Percentiles rank a stretch among this genome's conserved stretches.
phyloP scores from a whole-genome alignment of 1,140 invertebrate species.

The Pissodes strobi region DNA sequence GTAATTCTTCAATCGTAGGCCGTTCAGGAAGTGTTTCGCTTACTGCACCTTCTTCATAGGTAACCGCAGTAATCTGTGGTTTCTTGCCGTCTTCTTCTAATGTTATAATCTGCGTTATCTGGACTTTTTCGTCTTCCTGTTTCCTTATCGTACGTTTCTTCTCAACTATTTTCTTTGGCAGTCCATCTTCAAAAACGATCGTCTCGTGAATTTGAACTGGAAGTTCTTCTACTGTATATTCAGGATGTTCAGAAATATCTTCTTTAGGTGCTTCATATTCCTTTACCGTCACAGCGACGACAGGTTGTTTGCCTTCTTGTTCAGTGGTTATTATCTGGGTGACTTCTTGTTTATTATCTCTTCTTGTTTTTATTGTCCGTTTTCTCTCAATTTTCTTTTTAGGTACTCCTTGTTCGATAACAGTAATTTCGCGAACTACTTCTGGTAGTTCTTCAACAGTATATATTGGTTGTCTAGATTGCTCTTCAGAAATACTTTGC shows the following conservation, averaged over 20 bases:
- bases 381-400: constrained; percentile 55
- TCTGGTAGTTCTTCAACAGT: constrained; percentile 50
- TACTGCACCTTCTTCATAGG: constrained; percentile 3
- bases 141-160: constrained; percentile 51
- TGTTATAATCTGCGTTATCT: constrained; percentile 49
- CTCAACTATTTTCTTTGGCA: constrained; percentile 45
- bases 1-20: constrained; percentile 22
- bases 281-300: constrained; percentile 51
- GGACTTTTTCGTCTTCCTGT: constrained; percentile 48
- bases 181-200: constrained; percentile 42
- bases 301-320: constrained; percentile 54
- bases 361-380: constrained; percentile 45
- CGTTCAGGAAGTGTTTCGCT: constrained; percentile 22
- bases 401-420: constrained; percentile 54
- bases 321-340: constrained; percentile 53
- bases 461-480: constrained; percentile 34
- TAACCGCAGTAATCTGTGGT: no score
- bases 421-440: constrained; percentile 36
- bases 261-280: constrained; percentile 42
- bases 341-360: constrained; percentile 41
- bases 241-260: constrained; percentile 40
- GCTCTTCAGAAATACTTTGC: constrained; percentile 29
- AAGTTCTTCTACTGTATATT: constrained; percentile 45
- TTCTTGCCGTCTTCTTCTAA: constrained; percentile 51
- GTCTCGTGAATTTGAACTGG: constrained; percentile 39